A percentile compares a stretch with the other conserved stretches of the same genome.
These are phyloP conservation scores for Drosophila picticornis DNA, from an alignment of 2,888 invertebrate species.

Conservation along the genomic window DNA sequence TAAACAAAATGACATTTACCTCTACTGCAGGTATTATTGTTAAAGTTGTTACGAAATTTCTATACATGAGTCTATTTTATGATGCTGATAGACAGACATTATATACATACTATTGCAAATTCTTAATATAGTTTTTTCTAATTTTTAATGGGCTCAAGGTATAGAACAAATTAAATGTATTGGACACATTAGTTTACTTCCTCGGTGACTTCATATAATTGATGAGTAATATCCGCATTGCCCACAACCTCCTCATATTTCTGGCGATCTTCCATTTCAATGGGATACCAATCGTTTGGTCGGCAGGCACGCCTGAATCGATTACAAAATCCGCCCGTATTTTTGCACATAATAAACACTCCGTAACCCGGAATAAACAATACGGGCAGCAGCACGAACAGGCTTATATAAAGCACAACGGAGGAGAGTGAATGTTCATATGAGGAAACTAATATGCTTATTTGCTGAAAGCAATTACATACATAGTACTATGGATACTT, in stretches of 20 bases:
- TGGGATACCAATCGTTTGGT: slow-evolving; percentile 84
- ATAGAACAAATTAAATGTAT: background rate
- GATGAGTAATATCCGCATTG: slow-evolving; percentile 80
- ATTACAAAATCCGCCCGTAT: slow-evolving; percentile 68
- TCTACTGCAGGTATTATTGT: too few relatives aligned
- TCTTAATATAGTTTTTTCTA: too few relatives aligned
- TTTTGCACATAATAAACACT: slow-evolving; percentile 66
- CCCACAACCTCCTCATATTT: slow-evolving; percentile 80
- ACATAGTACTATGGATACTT: background rate
- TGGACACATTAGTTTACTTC: slow-evolving; percentile 50
- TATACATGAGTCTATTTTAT: background rate
- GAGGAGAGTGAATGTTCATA: background rate
- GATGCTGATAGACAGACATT: background rate
- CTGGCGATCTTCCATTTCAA: slow-evolving; percentile 76
- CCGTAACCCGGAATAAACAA: slow-evolving; percentile 81
- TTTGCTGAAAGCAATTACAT: slow-evolving; percentile 39
- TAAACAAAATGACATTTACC: too few relatives aligned
- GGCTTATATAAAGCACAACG: background rate
- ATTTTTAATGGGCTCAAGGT: too few relatives aligned
- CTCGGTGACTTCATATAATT: slow-evolving; percentile 75
- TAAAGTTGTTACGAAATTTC: background rate
- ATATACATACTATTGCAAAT: too few relatives aligned
- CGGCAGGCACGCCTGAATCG: slow-evolving; percentile 77
- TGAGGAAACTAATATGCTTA: background rate
- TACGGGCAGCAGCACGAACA: slow-evolving; percentile 56